Conservation (phyloP, 2,113 vertebrate genomes). For the Anser cygnoides region DNA sequence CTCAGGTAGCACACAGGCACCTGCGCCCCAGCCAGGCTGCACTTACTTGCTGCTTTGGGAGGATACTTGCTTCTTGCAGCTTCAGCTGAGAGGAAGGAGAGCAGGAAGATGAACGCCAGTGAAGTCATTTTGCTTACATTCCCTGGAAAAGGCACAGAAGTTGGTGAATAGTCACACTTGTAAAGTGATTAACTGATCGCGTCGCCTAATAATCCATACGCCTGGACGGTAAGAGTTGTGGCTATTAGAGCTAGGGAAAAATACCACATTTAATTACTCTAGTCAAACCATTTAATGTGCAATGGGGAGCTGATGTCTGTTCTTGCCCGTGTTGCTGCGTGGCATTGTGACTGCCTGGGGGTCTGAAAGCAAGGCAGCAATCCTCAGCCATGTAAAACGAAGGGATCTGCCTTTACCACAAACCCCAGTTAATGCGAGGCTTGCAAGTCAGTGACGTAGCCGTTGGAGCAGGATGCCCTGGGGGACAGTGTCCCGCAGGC, state of each 20-base stretch:
- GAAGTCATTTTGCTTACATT: background rate
- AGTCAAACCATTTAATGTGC: background rate
- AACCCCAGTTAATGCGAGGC: background rate
- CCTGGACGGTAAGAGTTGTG: background rate
- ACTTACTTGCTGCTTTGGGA: background rate
- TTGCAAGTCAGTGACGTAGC: background rate
- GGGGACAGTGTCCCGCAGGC: background rate
- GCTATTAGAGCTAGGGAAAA: background rate
- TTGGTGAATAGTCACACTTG: background rate
- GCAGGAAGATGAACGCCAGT: background rate
- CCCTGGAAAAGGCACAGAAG: background rate
- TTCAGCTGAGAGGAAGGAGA: conserved; percentile 27
- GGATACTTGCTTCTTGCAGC: background rate
- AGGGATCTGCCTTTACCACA: too few species aligned
- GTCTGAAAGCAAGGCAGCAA: background rate
- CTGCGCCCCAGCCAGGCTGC: rapidly evolving
- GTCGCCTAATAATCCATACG: rapidly evolving
- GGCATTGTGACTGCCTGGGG: rapidly evolving
- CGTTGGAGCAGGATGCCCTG: background rate
- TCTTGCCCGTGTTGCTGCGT: background rate
- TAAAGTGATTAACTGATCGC: rapidly evolving
- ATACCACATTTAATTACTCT: rapidly evolving
- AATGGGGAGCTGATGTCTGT: background rate
- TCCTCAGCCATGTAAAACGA: background rate
- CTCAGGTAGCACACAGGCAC: background rate